phyloP scores from a whole-genome alignment of 2,113 vertebrate species.

The Psephotus haematonotus region DNA sequence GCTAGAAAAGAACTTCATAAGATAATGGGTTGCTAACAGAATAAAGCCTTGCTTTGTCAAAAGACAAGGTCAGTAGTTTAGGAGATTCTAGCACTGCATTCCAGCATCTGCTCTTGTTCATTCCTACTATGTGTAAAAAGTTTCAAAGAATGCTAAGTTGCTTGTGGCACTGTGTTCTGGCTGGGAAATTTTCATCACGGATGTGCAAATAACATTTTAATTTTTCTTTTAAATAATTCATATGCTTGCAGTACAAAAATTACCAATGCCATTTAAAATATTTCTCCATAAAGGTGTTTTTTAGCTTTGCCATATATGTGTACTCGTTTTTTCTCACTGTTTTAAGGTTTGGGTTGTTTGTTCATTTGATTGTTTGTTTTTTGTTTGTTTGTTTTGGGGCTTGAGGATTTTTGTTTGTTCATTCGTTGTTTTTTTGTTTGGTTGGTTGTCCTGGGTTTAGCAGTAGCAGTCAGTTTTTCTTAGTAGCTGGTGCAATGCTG shows the following conservation, averaged over 20 bases:
- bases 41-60: not conserved
- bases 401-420: not conserved
- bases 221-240: rapidly evolving
- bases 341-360: not conserved
- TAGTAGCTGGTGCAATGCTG: too few relatives aligned
- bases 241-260: not conserved
- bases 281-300: not conserved
- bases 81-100: not conserved
- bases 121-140: not conserved
- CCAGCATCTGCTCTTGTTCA: not conserved
- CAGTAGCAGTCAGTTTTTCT: too few relatives aligned
- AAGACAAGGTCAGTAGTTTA: not conserved
- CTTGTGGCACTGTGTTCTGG: not conserved
- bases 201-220: not conserved
- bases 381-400: not conserved
- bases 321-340: not conserved
- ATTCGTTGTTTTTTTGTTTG: not conserved
- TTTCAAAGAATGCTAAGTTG: not conserved
- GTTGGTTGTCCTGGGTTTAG: too few relatives aligned
- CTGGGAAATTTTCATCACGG: not conserved
- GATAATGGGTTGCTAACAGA: not conserved
- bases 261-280: not conserved
- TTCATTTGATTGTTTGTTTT: not conserved
- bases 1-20: not conserved
- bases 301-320: not conserved